Evolutionary conservation across 2,888 invertebrate genomes (phyloP), one percentile per base, ranked within the genome.

Genomic region (Sarcophaga rosellei): DNA sequence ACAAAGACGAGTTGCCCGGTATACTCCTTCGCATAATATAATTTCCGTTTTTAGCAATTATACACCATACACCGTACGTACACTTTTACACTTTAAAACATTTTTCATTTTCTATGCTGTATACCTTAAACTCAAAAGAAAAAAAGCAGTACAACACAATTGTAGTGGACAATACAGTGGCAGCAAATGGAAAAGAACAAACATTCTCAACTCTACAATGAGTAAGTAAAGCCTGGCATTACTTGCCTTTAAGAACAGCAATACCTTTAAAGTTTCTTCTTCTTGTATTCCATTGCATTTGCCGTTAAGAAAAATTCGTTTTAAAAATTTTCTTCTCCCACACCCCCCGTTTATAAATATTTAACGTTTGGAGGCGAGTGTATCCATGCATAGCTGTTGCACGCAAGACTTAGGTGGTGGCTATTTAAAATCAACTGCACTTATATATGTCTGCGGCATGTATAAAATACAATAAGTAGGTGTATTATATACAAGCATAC

Each of bases 31-130:
- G 78, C 75, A 68, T 86, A 84, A 86, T 86, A 74, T 69, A 86
- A 84, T 86, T 86, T 84, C 74, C 86, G 65, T 81, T 86, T 86
- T 86, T 63, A 78, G 77, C 86, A 84, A 86, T 86, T 86, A 84
- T 84, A 81, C 74, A 45, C 53, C 68, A 77, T 75, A 78, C 74
- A 45, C 44, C 69, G 78, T 75, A 78, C 69, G 78, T 75, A 78
- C 74, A 72, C 76, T 81, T 81, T 86, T 78, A 62, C 80, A 84
- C 68, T 81, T 82, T 82, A 57, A 53, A 70, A 86, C 84, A 84
- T 84, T 86, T 86, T 75, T 86, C 81, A 81, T 86, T 77, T 78
- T 77, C 69, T 62, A 66, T 74, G 47, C 25, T 76, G 59, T 74
- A n/a, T 75, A 79, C 57, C 17, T 35, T 35, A 35, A 35, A 35